These are phyloP conservation scores for Centropus unirufus DNA, from an alignment of 2,113 vertebrate genomes.

Conservation along the genomic window DNA sequence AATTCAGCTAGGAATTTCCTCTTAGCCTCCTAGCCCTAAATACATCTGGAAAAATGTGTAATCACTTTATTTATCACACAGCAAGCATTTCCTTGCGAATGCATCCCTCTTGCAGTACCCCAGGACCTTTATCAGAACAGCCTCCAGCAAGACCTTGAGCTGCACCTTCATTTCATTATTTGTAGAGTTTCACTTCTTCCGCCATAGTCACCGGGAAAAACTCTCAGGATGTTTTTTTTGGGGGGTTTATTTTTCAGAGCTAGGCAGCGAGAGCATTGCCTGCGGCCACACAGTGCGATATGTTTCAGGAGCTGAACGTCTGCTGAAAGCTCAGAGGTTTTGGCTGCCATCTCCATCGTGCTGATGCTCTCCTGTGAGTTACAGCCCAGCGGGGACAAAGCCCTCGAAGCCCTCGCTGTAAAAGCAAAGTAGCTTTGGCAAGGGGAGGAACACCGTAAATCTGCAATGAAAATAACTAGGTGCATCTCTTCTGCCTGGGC, in stretches of 20 bases:
- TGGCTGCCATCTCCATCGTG: not conserved
- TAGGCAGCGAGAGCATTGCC: rapidly evolving
- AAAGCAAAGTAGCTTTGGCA: not conserved
- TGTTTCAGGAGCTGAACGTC: not conserved
- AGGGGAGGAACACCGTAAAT: not conserved
- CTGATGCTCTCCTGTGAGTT: not conserved
- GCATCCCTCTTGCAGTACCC: not conserved
- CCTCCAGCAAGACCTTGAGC: not conserved
- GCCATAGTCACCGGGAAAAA: not conserved
- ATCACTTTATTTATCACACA: slow-evolving; percentile 1
- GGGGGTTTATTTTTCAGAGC: not conserved
- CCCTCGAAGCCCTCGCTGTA: not conserved
- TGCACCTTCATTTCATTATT: not conserved
- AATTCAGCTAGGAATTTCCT: slow-evolving; percentile 64
- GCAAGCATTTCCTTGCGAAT: not conserved
- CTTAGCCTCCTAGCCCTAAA: not conserved
- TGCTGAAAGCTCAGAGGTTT: not conserved
- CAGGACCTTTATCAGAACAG: not conserved
- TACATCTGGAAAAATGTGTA: not conserved
- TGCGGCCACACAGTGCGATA: rapidly evolving
- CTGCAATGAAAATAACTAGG: not conserved
- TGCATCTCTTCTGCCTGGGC: not conserved
- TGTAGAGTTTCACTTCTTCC: not conserved
- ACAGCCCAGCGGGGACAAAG: not conserved
- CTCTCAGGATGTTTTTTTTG: too few relatives aligned